Evolutionary conservation across 2,888 invertebrate genomes (phyloP).

Genomic region (Trissonchulus sp.): DNA sequence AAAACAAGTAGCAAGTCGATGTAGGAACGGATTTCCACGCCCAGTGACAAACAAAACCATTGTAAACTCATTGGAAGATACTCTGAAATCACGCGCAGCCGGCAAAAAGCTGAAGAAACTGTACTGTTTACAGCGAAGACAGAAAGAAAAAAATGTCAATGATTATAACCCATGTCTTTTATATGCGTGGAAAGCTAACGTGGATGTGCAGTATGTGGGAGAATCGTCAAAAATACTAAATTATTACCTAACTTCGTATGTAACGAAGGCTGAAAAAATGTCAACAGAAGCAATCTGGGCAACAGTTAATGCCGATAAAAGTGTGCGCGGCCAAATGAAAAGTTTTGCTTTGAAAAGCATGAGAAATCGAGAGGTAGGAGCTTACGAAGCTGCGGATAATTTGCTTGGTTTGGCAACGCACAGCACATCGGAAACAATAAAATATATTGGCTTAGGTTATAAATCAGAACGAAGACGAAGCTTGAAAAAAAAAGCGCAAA

Average conservation of each 20-base stretch:
- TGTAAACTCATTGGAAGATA: neutral
- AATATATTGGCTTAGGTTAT: neutral
- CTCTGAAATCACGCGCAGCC: neutral
- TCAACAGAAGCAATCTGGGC: neutral
- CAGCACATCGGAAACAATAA: neutral
- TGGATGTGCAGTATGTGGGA: constrained; percentile 29
- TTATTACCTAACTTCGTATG: constrained; percentile 22
- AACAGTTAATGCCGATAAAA: neutral
- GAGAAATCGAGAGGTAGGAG: constrained; percentile 12
- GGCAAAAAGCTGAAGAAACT: neutral
- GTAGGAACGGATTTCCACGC: constrained; percentile 23
- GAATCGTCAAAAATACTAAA: neutral
- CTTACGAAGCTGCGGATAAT: constrained; percentile 13
- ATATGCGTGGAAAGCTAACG: constrained; percentile 26
- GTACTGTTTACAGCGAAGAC: neutral
- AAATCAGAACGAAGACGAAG: constrained; percentile 11
- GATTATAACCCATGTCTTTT: constrained; percentile 28
- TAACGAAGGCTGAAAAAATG: constrained; percentile 24
- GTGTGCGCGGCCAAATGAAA: neutral
- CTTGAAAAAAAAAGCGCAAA: neutral
- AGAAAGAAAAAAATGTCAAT: constrained; percentile 12
- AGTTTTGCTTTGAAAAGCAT: neutral
- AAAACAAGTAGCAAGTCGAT: no score
- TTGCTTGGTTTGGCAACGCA: neutral
- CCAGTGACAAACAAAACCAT: neutral